Evolutionary conservation across 2,797 vertebrate species (phyloP).

Genomic region (Petrocephalus sullivani): DNA sequence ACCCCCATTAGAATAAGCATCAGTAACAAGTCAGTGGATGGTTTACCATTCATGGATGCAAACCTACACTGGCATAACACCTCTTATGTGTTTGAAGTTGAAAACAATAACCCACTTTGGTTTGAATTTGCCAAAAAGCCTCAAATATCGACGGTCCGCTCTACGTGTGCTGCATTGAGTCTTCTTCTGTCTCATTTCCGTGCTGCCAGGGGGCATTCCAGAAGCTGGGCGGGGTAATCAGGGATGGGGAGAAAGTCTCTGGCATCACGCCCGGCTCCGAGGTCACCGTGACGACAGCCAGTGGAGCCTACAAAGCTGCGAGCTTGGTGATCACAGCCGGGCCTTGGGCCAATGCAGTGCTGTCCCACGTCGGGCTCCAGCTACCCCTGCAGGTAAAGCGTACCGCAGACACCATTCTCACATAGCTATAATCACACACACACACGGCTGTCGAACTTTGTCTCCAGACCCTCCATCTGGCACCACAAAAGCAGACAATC

Average conservation of each 20-base stretch:
- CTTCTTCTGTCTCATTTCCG: neutral
- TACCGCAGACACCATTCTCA: neutral
- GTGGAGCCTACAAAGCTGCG: conserved; percentile 62
- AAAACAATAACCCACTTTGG: neutral
- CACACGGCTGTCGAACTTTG: neutral
- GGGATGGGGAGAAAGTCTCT: conserved; percentile 74
- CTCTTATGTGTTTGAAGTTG: neutral
- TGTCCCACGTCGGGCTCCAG: conserved; percentile 61
- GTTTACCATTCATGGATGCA: neutral
- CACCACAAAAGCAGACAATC: neutral
- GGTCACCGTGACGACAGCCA: conserved; percentile 65
- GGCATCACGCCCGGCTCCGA: conserved; percentile 66
- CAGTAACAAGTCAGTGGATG: neutral
- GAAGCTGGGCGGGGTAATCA: conserved; percentile 63
- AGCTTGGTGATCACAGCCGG: conserved; percentile 76
- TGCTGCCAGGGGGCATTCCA: conserved; percentile 63
- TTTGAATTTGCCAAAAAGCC: neutral
- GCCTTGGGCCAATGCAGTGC: conserved; percentile 73
- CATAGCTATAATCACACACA: neutral
- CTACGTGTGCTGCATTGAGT: neutral
- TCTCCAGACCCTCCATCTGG: neutral
- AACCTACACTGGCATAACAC: neutral
- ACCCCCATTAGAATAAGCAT: neutral
- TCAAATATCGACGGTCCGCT: neutral
- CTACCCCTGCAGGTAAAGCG: conserved; percentile 78